Base-by-base conservation (phyloP, 2,888 invertebrate species). In the Tinea trinotella region DNA sequence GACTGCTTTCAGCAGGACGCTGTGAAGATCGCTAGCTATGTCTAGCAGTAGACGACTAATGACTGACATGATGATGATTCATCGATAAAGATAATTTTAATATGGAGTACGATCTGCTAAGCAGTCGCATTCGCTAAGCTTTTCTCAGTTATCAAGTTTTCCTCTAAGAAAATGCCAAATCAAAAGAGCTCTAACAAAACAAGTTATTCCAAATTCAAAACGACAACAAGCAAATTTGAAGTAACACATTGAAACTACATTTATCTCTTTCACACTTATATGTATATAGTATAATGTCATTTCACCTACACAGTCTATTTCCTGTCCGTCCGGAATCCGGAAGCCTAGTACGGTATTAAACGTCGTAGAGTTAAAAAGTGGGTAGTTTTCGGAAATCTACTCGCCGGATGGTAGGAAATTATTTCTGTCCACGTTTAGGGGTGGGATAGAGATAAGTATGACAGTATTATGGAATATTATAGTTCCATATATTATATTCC, bases 301-400 rank as follows among this genome's bases (percentile, higher is more conserved):
- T 75, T 71, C 74, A 66, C 71, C 74, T 72, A 70, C 74, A 67
- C 77, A 74, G 68, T 81, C 81, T 77, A 85, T 85, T 84, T 85
- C 84, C 84, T 73, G 65, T 66, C 70, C 70, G 68, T 68, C 64
- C 67, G 69, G 54, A 64, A 59, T 64, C 69, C 69, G 66, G 64
- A 58, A 61, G 64, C 58, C 60, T 59, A 59, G 61, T 62, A 56
- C 60, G 68, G 66, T 69, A 71, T 74, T 72, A 76, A 72, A 71
- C 73, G 77, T 71, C 74, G 75, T 60, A 59, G 71, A 70, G 73
- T 77, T 79, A 83, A 81, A 82, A 82, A 80, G 78, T 74, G 78
- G 79, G 76, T 77, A 78, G 75, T 75, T 72, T 72, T 71, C 70
- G 74, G 71, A 73, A 72, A 75, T 77, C 77, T 72, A 65, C 63